Percentiles rank a stretch among this genome's conserved stretches.
Evolutionary conservation across 2,797 vertebrate genomes (phyloP).

Genomic region (Brachyalestes nurse): DNA sequence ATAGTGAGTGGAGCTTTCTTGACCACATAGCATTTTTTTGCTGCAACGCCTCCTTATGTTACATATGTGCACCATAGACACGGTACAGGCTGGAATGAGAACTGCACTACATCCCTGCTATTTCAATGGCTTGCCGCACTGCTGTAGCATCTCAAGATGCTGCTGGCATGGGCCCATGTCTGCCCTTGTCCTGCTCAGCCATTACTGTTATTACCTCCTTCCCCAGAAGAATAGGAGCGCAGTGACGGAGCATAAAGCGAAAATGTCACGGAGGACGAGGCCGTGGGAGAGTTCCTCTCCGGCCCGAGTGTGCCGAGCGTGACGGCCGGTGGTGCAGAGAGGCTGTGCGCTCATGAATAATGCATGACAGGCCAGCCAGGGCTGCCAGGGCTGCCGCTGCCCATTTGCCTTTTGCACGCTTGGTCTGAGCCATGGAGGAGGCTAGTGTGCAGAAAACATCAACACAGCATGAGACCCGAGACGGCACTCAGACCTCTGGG

Average conservation of each 20-base stretch:
- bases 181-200: constrained; percentile 55
- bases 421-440: constrained; percentile 72
- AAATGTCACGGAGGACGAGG: constrained; percentile 73
- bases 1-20: constrained; percentile 56
- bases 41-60: constrained; percentile 26
- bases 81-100: neutral
- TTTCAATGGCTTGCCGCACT: constrained; percentile 30
- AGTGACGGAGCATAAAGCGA: constrained; percentile 64
- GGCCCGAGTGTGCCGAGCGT: constrained; percentile 67
- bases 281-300: constrained; percentile 53
- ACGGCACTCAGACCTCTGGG: neutral
- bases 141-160: constrained; percentile 41
- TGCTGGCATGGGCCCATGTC: constrained; percentile 61
- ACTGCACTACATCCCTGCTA: constrained; percentile 17
- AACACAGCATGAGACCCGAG: neutral
- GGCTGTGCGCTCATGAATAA: constrained; percentile 77
- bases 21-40: constrained; percentile 36
- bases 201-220: constrained; percentile 69
- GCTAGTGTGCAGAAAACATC: constrained; percentile 48
- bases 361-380: constrained; percentile 65
- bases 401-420: constrained; percentile 79
- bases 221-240: constrained; percentile 59
- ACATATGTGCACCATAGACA: neutral
- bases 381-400: constrained; percentile 65
- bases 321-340: constrained; percentile 67